Evolutionary conservation across 2,888 invertebrate species (phyloP), one percentile per base, ranked within the genome.

Genomic region (Gasteruption jaculator): DNA sequence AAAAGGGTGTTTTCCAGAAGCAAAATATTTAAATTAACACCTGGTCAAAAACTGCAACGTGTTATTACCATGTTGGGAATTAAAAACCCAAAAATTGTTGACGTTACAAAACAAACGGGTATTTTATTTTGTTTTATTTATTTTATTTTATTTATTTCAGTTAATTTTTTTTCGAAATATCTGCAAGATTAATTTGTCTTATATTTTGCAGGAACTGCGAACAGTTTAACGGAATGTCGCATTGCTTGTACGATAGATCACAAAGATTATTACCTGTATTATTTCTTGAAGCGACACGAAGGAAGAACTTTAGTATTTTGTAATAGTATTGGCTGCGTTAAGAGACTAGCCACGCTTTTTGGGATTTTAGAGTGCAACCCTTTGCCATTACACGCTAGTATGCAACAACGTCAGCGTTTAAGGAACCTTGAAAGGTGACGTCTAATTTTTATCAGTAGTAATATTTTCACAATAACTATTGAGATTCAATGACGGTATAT

Each of bases 301-400:
- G 96, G 95, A 0, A 75, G 95, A 35, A 94, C 94, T 0, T 81
- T 99, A 22, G 86, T 99, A 25, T 99, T 99, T 71, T 91, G 83
- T 63, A 92, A 88, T 76, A 94, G 86, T 34, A 95, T 99, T 40
- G 92, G 93, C 46, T 91, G 93, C 67, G 91, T 96, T 0, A 84
- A 86, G 57, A 77, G 96, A 43, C 68, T 87, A 52, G 76, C 83
- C 0, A 83, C 83, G 33, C 68, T 88, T 24, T 78, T 89, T 35
- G 76, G 76, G 0, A 67, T 87, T 47, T 73, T 91, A 10, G 77
- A 84, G 41, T 86, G 86, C 51, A 75, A 77, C 38, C 86, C 91
- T 0, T 71, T 90, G 31, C 85, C 90, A 0, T 70, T 95, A 1
- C 90, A 91, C 67, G 89, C 91, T 0, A 83, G 80, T 49, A 95